phyloP scores from a whole-genome alignment of 2,797 vertebrate genomes.

The Catamblyrhynchus diadema region DNA sequence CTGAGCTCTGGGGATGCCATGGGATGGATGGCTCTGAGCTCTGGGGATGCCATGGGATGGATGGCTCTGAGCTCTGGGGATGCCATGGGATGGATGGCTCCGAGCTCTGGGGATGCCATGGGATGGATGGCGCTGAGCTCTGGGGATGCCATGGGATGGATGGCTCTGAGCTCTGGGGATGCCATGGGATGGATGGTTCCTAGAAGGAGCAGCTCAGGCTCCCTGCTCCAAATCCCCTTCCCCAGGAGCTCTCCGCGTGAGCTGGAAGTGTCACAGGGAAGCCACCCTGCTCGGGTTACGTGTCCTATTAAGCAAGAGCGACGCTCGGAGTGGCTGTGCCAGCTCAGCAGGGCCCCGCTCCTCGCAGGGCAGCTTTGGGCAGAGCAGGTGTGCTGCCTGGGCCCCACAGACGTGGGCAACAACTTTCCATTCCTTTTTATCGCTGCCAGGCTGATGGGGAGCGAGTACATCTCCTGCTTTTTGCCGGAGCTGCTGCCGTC shows the following conservation, averaged over 20 bases:
- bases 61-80: background rate
- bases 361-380: background rate
- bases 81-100: background rate
- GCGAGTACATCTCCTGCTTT: background rate
- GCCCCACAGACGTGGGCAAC: background rate
- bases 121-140: too few species aligned
- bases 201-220: background rate
- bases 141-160: too few species aligned
- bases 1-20: too few species aligned
- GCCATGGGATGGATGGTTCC: accelerated
- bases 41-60: too few species aligned
- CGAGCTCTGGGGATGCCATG: background rate
- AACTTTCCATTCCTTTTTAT: background rate
- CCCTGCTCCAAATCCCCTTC: background rate
- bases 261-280: background rate
- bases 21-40: too few species aligned
- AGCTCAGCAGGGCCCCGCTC: background rate
- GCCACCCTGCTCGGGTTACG: background rate
- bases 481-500: background rate
- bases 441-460: background rate
- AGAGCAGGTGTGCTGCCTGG: accelerated
- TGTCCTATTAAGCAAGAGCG: constrained; percentile 1
- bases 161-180: background rate
- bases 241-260: background rate
- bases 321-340: background rate